Conservation (phyloP, 2,888 invertebrate species). For the Thumatha senex region DNA sequence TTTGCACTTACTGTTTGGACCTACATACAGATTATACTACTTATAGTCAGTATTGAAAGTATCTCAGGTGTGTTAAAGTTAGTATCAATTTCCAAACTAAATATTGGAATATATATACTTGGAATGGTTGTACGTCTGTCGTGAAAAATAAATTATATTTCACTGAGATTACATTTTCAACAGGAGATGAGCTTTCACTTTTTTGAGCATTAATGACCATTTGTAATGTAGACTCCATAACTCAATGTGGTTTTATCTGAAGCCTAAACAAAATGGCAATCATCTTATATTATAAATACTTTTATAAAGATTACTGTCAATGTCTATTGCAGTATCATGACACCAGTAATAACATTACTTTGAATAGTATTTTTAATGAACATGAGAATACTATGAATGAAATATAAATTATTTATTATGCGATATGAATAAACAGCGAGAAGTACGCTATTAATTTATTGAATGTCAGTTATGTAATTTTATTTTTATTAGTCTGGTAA, state of each 20-base stretch:
- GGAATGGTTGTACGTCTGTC: too few relatives aligned
- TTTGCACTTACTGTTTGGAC: constrained; percentile 1
- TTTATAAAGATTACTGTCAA: constrained; percentile 5
- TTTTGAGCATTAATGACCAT: constrained; percentile 21
- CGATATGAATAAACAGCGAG: too few relatives aligned
- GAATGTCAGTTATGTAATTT: too few relatives aligned
- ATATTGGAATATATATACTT: background rate
- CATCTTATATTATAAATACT: constrained; percentile 3
- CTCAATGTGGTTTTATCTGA: constrained; percentile 16
- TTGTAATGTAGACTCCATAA: constrained; percentile 17
- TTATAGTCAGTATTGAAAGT: background rate
- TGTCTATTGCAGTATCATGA: constrained; percentile 4
- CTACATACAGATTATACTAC: background rate
- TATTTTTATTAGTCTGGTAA: too few relatives aligned
- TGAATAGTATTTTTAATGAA: background rate
- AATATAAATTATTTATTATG: background rate
- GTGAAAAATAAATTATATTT: background rate
- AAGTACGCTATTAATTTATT: too few relatives aligned
- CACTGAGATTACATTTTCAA: constrained; percentile 9
- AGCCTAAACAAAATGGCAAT: constrained; percentile 10
- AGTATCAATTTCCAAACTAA: background rate
- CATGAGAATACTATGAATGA: background rate
- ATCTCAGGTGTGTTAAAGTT: background rate
- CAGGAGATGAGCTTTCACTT: constrained; percentile 32
- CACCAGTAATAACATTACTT: background rate